These are phyloP conservation scores for Sarotherodon lohbergeri DNA, from an alignment of 2,113 vertebrate genomes.

Conservation along the genomic window DNA sequence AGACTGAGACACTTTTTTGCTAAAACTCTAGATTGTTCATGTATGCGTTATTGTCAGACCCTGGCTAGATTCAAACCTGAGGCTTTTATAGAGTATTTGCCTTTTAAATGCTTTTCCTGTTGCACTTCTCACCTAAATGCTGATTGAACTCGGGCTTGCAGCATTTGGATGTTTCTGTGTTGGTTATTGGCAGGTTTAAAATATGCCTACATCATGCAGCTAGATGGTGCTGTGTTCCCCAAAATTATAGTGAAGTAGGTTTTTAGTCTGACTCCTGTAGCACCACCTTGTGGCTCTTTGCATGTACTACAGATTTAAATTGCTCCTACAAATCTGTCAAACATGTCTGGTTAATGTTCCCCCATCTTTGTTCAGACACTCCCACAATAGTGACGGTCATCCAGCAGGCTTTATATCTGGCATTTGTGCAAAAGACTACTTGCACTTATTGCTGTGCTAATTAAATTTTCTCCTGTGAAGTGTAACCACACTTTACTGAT, in stretches of 20 bases:
- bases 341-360: background rate
- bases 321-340: background rate
- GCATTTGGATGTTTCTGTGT: background rate
- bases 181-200: background rate
- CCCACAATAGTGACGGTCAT: background rate
- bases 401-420: background rate
- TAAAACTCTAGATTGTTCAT: background rate
- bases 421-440: background rate
- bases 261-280: background rate
- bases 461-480: background rate
- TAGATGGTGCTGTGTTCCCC: background rate
- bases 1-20: background rate
- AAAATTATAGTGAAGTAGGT: background rate
- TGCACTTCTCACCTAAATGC: background rate
- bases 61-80: background rate
- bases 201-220: background rate
- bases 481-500: background rate
- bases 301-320: conserved; percentile 66
- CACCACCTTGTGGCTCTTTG: conserved; percentile 58
- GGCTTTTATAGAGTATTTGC: background rate
- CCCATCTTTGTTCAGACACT: background rate
- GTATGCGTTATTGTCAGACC: background rate
- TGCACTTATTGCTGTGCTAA: background rate
- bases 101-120: background rate
- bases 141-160: background rate